Evolutionary conservation across 2,888 invertebrate species (phyloP).

Genomic region (Ophonus ardosiacus): DNA sequence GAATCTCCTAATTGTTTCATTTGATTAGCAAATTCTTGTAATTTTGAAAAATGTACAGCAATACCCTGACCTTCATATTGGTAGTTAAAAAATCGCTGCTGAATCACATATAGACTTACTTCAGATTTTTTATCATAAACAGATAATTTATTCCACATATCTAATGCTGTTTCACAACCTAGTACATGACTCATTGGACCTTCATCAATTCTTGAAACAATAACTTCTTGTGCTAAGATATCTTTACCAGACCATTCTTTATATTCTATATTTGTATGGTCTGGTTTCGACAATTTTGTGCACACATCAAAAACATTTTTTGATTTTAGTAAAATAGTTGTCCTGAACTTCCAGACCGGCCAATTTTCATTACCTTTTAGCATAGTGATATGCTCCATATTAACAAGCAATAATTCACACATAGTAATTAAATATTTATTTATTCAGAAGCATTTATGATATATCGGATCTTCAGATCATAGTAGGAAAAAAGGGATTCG

Average conservation of each 20-base stretch:
- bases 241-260: conserved; percentile 66
- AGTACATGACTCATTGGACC: conserved; percentile 67
- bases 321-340: conserved; percentile 56
- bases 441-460: no score
- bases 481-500: no score
- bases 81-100: conserved; percentile 70
- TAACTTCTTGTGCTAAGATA: conserved; percentile 67
- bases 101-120: conserved; percentile 70
- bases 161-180: conserved; percentile 67
- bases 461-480: no score
- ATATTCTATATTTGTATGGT: background rate
- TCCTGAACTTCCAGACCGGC: conserved; percentile 65
- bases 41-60: conserved; percentile 68
- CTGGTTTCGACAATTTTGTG: conserved; percentile 50
- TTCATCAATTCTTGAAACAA: conserved; percentile 67
- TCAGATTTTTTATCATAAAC: conserved; percentile 71
- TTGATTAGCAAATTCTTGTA: conserved; percentile 26
- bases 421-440: no score
- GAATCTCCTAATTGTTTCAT: conserved; percentile 68
- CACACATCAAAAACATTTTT: conserved; percentile 62
- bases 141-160: conserved; percentile 70
- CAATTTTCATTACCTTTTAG: conserved; percentile 63
- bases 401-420: no score
- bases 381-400: background rate
- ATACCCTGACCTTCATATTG: conserved; percentile 68